Percentiles rank a stretch among this genome's conserved stretches.
These are phyloP conservation scores for Hirundo rustica DNA, from an alignment of 2,797 vertebrate genomes.

Conservation along the genomic window DNA sequence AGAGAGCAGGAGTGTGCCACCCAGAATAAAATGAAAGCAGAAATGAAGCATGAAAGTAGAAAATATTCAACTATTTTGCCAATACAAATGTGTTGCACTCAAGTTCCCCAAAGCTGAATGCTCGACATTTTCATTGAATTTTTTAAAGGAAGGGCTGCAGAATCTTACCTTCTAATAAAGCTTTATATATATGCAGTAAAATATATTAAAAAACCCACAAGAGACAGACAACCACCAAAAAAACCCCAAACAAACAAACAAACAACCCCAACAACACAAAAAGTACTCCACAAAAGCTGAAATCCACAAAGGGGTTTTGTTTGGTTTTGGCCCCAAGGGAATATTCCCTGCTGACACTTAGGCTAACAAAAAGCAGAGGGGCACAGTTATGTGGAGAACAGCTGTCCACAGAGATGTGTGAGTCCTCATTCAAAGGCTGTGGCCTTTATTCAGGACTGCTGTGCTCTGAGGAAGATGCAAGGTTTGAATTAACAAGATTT, in stretches of 20 bases:
- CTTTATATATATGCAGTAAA: background rate
- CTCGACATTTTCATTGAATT: background rate
- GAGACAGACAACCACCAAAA: background rate
- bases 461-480: background rate
- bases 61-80: background rate
- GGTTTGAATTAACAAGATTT: background rate
- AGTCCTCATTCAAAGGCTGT: background rate
- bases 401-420: rapidly evolving
- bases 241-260: background rate
- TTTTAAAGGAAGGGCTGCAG: background rate
- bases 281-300: background rate
- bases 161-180: background rate
- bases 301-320: background rate
- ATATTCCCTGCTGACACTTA: background rate
- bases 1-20: background rate
- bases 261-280: too few species aligned
- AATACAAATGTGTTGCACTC: background rate
- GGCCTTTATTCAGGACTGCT: background rate
- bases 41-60: background rate
- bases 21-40: background rate
- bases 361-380: background rate
- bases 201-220: background rate
- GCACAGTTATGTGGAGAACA: background rate
- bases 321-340: background rate
- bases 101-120: background rate